Conservation (phyloP, 1,140 invertebrate genomes). For the Chironomus tepperi region DNA sequence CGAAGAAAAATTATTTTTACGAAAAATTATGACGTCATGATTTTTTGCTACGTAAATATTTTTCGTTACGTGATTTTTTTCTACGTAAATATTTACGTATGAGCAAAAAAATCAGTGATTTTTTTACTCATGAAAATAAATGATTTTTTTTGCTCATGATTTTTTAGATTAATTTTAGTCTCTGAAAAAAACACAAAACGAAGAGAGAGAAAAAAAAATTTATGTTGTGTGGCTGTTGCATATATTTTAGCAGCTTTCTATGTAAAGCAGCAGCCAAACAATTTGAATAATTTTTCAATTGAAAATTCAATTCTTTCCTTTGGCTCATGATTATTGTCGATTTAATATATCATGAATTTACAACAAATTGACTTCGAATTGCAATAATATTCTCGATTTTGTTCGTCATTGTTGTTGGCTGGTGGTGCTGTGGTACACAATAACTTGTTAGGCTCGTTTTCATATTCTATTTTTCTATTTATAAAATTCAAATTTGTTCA, state of each 20-base stretch:
- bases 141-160: too few relatives aligned
- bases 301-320: background rate
- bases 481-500: conserved; percentile 9
- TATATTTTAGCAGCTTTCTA: conserved; percentile 4
- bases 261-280: background rate
- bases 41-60: too few relatives aligned
- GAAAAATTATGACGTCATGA: too few relatives aligned
- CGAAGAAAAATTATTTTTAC: too few relatives aligned
- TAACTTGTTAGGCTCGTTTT: background rate
- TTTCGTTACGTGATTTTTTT: too few relatives aligned
- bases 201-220: background rate
- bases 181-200: too few relatives aligned
- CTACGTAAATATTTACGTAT: too few relatives aligned
- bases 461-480: background rate
- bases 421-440: background rate
- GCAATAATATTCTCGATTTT: background rate
- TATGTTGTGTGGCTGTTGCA: conserved; percentile 12
- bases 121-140: too few relatives aligned
- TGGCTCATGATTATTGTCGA: background rate
- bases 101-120: too few relatives aligned
- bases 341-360: background rate
- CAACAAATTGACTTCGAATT: background rate
- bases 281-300: conserved; percentile 12
- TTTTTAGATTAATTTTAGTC: too few relatives aligned
- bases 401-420: too few relatives aligned